These are phyloP conservation scores for western clawed frog (Xenopus tropicalis) DNA, from an alignment of 2,113 vertebrate species.

Conservation along the genomic window DNA sequence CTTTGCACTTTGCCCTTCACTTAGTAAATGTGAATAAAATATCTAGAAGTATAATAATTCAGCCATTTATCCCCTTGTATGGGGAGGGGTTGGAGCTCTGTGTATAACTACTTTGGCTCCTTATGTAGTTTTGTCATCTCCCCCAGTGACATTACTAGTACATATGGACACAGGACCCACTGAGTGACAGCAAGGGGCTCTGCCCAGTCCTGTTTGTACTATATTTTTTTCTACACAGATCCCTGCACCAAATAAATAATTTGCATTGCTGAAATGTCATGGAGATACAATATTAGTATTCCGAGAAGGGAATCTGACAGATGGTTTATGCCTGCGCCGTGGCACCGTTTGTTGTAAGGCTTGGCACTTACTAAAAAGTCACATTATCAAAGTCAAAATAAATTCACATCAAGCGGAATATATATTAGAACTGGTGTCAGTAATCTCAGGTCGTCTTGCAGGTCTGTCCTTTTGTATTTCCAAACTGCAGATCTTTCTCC, in stretches of 20 bases:
- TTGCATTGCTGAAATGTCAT: neutral
- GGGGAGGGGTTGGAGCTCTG: too few relatives aligned
- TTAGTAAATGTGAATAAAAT: too few relatives aligned
- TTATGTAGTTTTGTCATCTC: too few relatives aligned
- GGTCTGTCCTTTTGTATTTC: neutral
- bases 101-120: too few relatives aligned
- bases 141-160: neutral
- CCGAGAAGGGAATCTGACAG: neutral
- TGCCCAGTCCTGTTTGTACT: too few relatives aligned
- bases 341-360: neutral
- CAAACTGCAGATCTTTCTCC: neutral
- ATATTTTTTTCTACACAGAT: neutral
- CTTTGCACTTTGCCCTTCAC: too few relatives aligned
- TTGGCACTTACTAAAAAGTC: constrained; percentile 7
- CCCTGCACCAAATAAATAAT: neutral
- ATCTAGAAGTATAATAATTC: too few relatives aligned
- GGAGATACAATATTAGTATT: neutral
- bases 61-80: too few relatives aligned
- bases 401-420: neutral
- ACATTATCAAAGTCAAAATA: constrained; percentile 2
- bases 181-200: too few relatives aligned
- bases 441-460: neutral
- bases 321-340: neutral
- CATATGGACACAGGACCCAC: neutral
- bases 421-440: neutral